A percentile compares a stretch with the other conserved stretches of the same genome.
Conservation (phyloP, 2,888 invertebrate genomes). For the Pristionchus fissidentatus region DNA sequence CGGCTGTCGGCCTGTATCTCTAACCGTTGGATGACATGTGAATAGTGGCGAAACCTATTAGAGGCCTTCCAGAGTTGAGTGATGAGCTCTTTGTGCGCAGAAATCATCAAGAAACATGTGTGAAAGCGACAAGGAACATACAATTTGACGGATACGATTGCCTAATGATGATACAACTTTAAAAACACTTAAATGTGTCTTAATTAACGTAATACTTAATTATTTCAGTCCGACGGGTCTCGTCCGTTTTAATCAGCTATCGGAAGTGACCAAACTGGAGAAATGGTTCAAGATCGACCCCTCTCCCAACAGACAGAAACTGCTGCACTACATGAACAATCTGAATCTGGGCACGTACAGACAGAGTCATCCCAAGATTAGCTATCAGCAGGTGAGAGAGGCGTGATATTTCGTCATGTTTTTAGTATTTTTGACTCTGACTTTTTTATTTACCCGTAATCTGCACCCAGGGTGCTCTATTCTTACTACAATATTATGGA, state of each 20-base stretch:
- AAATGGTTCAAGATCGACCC: constrained; percentile 92
- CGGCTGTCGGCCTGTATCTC: too few species aligned
- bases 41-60: too few species aligned
- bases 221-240: constrained; percentile 61
- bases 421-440: too few species aligned
- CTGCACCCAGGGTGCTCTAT: too few species aligned
- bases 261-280: constrained; percentile 94
- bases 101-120: background rate
- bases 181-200: too few species aligned
- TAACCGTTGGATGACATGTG: too few species aligned
- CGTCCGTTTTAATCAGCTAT: constrained; percentile 73
- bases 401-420: too few species aligned
- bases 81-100: constrained; percentile 7
- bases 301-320: constrained; percentile 95
- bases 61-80: background rate
- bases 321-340: constrained; percentile 94
- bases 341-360: constrained; percentile 92
- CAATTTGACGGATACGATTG: too few species aligned
- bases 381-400: constrained; percentile 66
- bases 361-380: constrained; percentile 67
- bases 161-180: too few species aligned
- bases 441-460: too few species aligned
- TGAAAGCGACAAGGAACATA: background rate
- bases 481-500: too few species aligned
- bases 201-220: too few species aligned